Percentiles rank a stretch among this genome's conserved stretches.
phyloP scores from a whole-genome alignment of 2,888 invertebrate species.

The Beris morrisii region DNA sequence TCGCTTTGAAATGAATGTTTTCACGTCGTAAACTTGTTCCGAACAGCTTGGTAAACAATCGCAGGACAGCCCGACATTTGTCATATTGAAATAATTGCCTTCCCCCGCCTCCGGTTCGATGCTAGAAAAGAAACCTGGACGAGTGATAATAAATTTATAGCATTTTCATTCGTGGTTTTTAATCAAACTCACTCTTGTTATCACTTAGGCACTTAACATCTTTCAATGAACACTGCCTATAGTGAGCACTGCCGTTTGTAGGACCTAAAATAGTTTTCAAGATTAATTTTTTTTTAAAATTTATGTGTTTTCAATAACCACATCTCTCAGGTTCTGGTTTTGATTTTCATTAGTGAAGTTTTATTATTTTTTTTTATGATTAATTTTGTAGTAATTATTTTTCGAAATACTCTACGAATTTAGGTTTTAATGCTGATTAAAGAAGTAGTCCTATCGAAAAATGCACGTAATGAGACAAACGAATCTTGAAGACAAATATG shows the following conservation, averaged over 20 bases:
- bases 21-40: slow-evolving; percentile 34
- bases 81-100: slow-evolving; percentile 31
- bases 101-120: slow-evolving; percentile 26
- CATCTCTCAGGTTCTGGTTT: no score
- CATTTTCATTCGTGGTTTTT: background rate
- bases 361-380: no score
- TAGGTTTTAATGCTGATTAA: no score
- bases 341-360: no score
- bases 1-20: slow-evolving; percentile 6
- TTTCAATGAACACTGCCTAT: slow-evolving; percentile 38
- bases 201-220: slow-evolving; percentile 41
- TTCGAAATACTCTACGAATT: no score
- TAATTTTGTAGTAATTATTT: no score
- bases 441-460: no score
- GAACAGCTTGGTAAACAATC: slow-evolving; percentile 42
- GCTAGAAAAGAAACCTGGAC: slow-evolving; percentile 39
- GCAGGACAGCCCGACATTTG: slow-evolving; percentile 38
- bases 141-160: slow-evolving; percentile 1
- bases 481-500: no score
- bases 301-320: no score
- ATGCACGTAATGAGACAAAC: no score
- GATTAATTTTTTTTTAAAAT: no score
- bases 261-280: no score
- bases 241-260: background rate
- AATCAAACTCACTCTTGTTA: slow-evolving; percentile 37